Percentiles rank a stretch among this genome's conserved stretches.
These are phyloP conservation scores for Megaceryle maxima DNA, from an alignment of 2,113 vertebrate species.

Conservation along the genomic window DNA sequence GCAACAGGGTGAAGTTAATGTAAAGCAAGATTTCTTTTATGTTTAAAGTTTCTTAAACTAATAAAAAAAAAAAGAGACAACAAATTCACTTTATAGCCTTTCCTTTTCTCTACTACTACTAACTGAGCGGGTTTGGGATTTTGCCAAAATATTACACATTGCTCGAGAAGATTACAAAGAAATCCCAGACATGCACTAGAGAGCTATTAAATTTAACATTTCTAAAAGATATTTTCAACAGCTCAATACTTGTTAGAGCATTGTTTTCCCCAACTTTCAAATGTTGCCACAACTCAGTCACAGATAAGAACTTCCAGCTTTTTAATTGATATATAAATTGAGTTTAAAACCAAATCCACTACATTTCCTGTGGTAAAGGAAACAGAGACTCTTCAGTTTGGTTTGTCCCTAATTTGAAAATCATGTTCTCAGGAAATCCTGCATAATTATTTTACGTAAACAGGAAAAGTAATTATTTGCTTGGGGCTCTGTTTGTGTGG, in stretches of 20 bases:
- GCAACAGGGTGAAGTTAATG: slow-evolving; percentile 44
- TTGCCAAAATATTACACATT: slow-evolving; percentile 69
- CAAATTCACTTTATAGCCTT: slow-evolving; percentile 63
- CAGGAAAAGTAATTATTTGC: slow-evolving; percentile 72
- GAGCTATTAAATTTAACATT: slow-evolving; percentile 61
- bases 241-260: slow-evolving; percentile 45
- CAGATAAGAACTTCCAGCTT: slow-evolving; percentile 54
- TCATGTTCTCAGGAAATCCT: slow-evolving; percentile 69
- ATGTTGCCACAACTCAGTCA: slow-evolving; percentile 44
- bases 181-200: slow-evolving; percentile 63
- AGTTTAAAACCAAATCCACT: slow-evolving; percentile 57
- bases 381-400: slow-evolving; percentile 64
- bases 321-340: slow-evolving; percentile 62
- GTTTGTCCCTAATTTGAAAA: slow-evolving; percentile 71
- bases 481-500: slow-evolving; percentile 25
- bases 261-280: slow-evolving; percentile 38
- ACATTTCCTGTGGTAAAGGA: slow-evolving; percentile 67
- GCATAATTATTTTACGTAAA: slow-evolving; percentile 68
- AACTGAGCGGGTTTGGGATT: slow-evolving; percentile 37
- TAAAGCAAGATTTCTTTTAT: slow-evolving; percentile 51
- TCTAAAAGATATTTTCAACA: slow-evolving; percentile 69
- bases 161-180: slow-evolving; percentile 69
- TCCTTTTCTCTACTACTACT: slow-evolving; percentile 56
- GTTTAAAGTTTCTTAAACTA: slow-evolving; percentile 60
- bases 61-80: slow-evolving; percentile 50